phyloP scores from a whole-genome alignment of 2,888 invertebrate genomes.

The Rapana venosa region DNA sequence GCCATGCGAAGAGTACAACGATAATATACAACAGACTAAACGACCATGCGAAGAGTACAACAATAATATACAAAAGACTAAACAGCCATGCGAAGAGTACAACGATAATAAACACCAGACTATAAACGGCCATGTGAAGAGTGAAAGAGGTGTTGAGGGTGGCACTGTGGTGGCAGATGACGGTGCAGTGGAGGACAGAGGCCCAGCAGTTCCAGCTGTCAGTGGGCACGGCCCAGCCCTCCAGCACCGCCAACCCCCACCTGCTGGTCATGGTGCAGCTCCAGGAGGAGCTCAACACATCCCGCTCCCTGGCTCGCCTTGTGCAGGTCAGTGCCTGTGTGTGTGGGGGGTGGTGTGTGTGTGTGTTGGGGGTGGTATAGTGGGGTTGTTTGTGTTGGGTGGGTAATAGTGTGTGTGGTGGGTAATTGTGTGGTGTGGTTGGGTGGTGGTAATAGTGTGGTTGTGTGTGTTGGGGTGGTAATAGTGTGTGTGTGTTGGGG shows the following conservation, averaged over 20 bases:
- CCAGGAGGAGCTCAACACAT: slow-evolving; percentile 91
- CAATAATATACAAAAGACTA: no score
- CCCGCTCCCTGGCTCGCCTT: slow-evolving; percentile 86
- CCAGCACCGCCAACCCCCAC: slow-evolving; percentile 86
- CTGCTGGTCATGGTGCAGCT: slow-evolving; percentile 92
- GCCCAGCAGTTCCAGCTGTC: slow-evolving; percentile 83
- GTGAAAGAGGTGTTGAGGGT: neutral
- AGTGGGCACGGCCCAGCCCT: slow-evolving; percentile 76
- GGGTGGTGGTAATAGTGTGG: slow-evolving; percentile 50
- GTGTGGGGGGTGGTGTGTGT: no score
- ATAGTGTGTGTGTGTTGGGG: neutral
- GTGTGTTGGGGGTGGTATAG: no score
- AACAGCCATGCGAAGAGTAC: no score
- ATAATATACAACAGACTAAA: no score
- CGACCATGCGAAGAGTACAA: no score
- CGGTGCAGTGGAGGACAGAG: slow-evolving; percentile 67
- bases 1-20: no score
- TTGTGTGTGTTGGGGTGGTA: neutral
- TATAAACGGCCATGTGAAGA: no score
- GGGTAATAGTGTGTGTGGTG: neutral
- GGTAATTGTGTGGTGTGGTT: no score
- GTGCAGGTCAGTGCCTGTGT: slow-evolving; percentile 80
- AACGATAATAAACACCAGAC: no score
- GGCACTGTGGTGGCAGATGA: slow-evolving; percentile 72
- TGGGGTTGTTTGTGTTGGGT: neutral